Percentiles rank a stretch among this genome's conserved stretches.
Evolutionary conservation across 2,888 invertebrate species (phyloP).

Genomic region (Metellina segmentata): DNA sequence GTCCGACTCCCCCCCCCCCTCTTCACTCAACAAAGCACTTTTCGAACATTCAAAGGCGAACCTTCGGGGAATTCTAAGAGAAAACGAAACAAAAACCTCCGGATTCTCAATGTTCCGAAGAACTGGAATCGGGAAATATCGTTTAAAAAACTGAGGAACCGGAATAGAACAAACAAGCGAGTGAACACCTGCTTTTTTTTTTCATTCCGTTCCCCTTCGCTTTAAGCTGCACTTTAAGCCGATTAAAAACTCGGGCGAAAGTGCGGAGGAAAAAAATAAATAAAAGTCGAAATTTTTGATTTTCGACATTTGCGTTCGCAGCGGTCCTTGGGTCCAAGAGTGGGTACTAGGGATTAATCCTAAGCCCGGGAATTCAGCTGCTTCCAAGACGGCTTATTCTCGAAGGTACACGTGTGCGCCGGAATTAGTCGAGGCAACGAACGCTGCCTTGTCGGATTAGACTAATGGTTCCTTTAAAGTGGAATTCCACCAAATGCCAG

Average conservation of each 20-base stretch:
- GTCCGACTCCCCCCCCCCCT: too few relatives aligned
- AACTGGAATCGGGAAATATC: too few relatives aligned
- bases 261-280: background rate
- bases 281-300: slow-evolving; percentile 22
- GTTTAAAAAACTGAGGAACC: slow-evolving; percentile 2
- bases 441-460: slow-evolving; percentile 13
- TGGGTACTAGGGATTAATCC: slow-evolving; percentile 34
- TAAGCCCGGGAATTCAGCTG: slow-evolving; percentile 52
- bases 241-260: slow-evolving; percentile 54
- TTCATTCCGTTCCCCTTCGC: background rate
- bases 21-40: background rate
- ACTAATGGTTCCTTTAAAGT: slow-evolving; percentile 22
- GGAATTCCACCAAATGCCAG: background rate
- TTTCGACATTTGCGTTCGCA: slow-evolving; percentile 45
- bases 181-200: background rate
- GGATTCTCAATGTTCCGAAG: too few relatives aligned
- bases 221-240: slow-evolving; percentile 61
- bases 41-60: background rate
- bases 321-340: background rate
- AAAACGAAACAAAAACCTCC: background rate
- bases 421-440: background rate
- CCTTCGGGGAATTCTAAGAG: background rate
- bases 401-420: background rate
- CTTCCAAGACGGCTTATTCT: slow-evolving; percentile 37
- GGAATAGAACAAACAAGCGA: background rate